A percentile compares a stretch with the other conserved stretches of the same genome.
Conservation (phyloP, 2,113 vertebrate genomes). For the Eudyptes chrysolophus region DNA sequence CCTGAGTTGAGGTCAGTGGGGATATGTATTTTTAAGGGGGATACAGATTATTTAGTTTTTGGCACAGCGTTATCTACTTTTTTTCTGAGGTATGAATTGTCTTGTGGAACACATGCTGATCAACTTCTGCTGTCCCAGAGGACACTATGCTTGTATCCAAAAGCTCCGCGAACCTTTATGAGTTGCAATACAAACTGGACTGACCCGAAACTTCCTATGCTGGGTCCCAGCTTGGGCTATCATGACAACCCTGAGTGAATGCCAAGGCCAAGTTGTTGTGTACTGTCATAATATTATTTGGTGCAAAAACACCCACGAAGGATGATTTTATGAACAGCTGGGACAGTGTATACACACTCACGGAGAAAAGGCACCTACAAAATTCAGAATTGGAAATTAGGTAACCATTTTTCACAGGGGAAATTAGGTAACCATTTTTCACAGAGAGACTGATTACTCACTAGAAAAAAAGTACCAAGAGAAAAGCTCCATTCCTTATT, state of each 20-base stretch:
- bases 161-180: neutral
- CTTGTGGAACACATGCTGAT: neutral
- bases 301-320: neutral
- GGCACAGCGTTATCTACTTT: neutral
- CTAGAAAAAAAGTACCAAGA: neutral
- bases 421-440: neutral
- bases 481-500: neutral
- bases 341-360: neutral
- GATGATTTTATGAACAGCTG: neutral
- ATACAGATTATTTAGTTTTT: neutral
- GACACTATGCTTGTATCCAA: neutral
- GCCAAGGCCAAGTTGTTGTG: neutral
- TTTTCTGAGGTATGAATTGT: neutral
- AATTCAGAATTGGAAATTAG: neutral
- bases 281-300: neutral
- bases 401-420: neutral
- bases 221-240: neutral
- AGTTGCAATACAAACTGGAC: neutral
- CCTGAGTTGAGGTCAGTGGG: neutral
- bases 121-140: neutral
- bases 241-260: neutral
- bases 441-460: neutral
- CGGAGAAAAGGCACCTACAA: neutral
- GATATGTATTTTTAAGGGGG: neutral
- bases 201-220: neutral